phyloP scores from a whole-genome alignment of 1,140 invertebrate genomes.

The Paramacrobiotus metropolitanus region DNA sequence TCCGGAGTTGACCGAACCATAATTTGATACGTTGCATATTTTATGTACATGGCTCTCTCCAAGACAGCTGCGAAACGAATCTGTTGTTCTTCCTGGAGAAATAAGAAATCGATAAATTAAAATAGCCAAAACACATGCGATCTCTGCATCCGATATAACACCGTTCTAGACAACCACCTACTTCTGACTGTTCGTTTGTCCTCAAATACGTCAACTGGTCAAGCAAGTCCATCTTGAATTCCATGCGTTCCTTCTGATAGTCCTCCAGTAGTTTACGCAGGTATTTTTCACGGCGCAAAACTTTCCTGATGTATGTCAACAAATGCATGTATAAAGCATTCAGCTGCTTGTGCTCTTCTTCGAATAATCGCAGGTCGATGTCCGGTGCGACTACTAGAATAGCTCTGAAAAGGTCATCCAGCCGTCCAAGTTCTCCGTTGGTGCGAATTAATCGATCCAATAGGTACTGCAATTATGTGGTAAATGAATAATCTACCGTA shows the following conservation, averaged over 20 bases:
- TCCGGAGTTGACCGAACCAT: conserved; percentile 1
- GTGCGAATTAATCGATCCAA: background rate
- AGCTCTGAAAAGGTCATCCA: background rate
- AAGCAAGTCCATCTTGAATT: background rate
- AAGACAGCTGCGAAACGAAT: background rate
- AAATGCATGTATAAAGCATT: background rate
- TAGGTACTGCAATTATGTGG: background rate
- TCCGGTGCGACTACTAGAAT: background rate
- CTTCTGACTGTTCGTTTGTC: background rate
- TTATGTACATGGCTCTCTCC: background rate
- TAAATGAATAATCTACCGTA: too few relatives aligned
- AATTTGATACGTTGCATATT: background rate
- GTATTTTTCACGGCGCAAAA: background rate
- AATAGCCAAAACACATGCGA: too few relatives aligned
- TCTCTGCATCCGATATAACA: too few relatives aligned
- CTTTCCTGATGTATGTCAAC: background rate
- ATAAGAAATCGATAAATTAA: background rate
- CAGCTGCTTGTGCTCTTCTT: background rate
- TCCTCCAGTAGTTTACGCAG: background rate
- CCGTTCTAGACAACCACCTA: background rate
- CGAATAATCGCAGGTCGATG: background rate
- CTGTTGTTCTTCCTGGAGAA: background rate
- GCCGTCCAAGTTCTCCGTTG: background rate
- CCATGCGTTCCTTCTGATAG: background rate
- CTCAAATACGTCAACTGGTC: background rate